These are phyloP conservation scores for Alligator sinensis DNA, from an alignment of 2,113 vertebrate species.

Conservation along the genomic window DNA sequence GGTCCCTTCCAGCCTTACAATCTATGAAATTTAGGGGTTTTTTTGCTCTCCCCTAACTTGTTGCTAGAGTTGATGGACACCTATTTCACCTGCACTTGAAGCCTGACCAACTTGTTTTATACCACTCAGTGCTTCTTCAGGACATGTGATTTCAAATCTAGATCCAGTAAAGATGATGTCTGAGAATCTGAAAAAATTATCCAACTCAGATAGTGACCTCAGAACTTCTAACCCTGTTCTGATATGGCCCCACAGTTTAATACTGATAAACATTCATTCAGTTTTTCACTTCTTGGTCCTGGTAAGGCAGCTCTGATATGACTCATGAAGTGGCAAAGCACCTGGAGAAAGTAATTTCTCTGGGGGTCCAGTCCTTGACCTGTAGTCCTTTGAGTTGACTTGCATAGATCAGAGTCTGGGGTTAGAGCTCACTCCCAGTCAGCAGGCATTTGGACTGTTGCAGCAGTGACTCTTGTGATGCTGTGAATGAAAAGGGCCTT, in stretches of 20 bases:
- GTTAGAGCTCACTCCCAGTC: background rate
- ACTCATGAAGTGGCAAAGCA: slow-evolving; percentile 10
- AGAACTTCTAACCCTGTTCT: background rate
- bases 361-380: background rate
- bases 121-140: background rate
- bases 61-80: accelerated
- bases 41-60: no score
- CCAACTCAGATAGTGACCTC: background rate
- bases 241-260: accelerated
- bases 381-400: background rate
- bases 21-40: no score
- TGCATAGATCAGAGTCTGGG: background rate
- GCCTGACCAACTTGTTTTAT: background rate
- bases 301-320: background rate
- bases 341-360: background rate
- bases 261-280: background rate
- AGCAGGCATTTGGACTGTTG: background rate
- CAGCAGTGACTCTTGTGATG: background rate
- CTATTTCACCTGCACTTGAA: background rate
- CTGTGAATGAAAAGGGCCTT: background rate
- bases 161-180: background rate
- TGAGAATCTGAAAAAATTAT: background rate
- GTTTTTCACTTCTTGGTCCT: background rate
- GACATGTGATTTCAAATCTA: accelerated
- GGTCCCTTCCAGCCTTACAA: no score